phyloP scores from a whole-genome alignment of 2,797 vertebrate genomes.

The Echiichthys vipera region DNA sequence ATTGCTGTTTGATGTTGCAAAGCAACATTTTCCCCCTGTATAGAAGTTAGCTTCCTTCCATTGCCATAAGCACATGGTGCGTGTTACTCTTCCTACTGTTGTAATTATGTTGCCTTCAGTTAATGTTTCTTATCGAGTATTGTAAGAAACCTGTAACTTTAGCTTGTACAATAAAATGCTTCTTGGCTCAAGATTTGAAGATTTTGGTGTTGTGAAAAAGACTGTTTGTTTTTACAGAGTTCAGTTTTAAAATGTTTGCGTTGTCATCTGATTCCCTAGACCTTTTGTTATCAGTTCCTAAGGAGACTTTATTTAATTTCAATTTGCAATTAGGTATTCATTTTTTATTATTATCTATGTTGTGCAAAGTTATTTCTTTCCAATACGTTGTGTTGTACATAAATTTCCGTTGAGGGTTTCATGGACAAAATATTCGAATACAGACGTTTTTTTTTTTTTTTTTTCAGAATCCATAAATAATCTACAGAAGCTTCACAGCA shows the following conservation, averaged over 20 bases:
- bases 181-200: slow-evolving; percentile 56
- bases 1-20: slow-evolving; percentile 47
- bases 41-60: slow-evolving; percentile 27
- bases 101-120: slow-evolving; percentile 62
- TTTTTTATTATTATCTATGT: too few relatives aligned
- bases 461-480: not conserved
- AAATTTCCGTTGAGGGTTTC: not conserved
- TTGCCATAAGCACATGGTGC: slow-evolving; percentile 45
- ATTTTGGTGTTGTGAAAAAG: not conserved
- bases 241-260: not conserved
- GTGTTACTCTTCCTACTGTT: slow-evolving; percentile 51
- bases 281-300: not conserved
- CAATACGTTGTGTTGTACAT: too few relatives aligned
- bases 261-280: not conserved
- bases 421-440: not conserved
- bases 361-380: too few relatives aligned
- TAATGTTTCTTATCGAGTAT: slow-evolving; percentile 56
- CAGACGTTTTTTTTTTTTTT: too few relatives aligned
- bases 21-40: slow-evolving; percentile 15
- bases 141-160: slow-evolving; percentile 62
- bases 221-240: not conserved
- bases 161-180: slow-evolving; percentile 78
- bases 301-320: too few relatives aligned
- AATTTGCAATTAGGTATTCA: too few relatives aligned
- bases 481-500: too few relatives aligned